Percentiles rank a stretch among this genome's conserved stretches.
Conservation (phyloP, 2,797 vertebrate species). For the Cossypha heuglini region DNA sequence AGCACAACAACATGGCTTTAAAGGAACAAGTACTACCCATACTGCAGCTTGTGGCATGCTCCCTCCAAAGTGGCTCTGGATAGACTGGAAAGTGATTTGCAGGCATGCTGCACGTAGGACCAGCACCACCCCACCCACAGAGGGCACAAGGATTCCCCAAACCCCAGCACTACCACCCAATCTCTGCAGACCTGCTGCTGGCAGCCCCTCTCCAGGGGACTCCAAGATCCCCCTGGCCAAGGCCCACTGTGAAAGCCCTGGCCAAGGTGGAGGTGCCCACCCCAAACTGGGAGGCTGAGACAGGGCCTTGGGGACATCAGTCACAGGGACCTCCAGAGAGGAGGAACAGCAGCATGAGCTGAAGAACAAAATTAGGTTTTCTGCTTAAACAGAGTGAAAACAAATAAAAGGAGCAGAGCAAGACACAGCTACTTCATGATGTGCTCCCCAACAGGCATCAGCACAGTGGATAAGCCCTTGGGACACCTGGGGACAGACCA, state of each 20-base stretch:
- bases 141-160: not conserved
- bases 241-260: not conserved
- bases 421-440: not conserved
- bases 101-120: not conserved
- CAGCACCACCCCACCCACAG: not conserved
- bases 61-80: not conserved
- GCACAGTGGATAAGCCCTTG: not conserved
- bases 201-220: not conserved
- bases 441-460: rapidly evolving
- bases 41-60: not conserved
- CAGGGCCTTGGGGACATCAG: not conserved
- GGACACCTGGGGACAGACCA: not conserved
- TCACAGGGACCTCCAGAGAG: not conserved
- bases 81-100: rapidly evolving
- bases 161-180: not conserved
- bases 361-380: not conserved
- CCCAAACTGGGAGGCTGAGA: rapidly evolving
- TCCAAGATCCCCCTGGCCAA: not conserved
- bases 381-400: not conserved
- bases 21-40: not conserved
- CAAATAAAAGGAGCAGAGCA: not conserved
- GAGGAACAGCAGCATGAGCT: not conserved
- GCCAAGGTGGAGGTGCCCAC: not conserved
- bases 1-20: not conserved
- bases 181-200: not conserved